phyloP scores from a whole-genome alignment of 1,140 invertebrate genomes.

The Solenopsis fugax region DNA sequence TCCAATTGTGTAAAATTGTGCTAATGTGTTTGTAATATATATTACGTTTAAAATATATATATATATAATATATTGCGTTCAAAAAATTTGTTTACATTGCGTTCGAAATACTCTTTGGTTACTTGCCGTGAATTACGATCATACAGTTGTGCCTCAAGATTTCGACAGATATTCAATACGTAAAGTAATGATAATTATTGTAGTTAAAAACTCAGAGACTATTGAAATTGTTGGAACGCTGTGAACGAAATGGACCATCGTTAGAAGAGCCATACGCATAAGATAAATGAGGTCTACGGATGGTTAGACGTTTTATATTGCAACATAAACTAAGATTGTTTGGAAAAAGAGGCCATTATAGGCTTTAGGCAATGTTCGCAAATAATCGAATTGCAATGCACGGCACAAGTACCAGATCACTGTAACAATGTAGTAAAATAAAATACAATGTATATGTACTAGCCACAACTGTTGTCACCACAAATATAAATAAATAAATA shows the following conservation, averaged over 20 bases:
- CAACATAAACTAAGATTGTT: slow-evolving; percentile 59
- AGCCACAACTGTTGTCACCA: slow-evolving; percentile 82
- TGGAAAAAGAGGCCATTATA: slow-evolving; percentile 56
- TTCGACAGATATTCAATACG: slow-evolving; percentile 72
- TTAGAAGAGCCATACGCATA: slow-evolving; percentile 72
- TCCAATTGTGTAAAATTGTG: slow-evolving; percentile 21
- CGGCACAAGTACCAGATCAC: slow-evolving; percentile 76
- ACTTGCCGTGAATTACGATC: slow-evolving; percentile 47
- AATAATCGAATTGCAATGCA: slow-evolving; percentile 78
- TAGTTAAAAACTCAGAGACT: slow-evolving; percentile 78
- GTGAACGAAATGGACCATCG: slow-evolving; percentile 81
- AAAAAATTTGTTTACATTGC: slow-evolving; percentile 5
- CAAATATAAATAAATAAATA: slow-evolving; percentile 75
- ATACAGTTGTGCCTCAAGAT: slow-evolving; percentile 69
- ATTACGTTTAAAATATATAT: slow-evolving; percentile 21
- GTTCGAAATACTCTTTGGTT: slow-evolving; percentile 49
- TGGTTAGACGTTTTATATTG: slow-evolving; percentile 62
- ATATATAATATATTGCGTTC: neutral
- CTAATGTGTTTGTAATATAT: neutral
- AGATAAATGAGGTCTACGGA: slow-evolving; percentile 50
- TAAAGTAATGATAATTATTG: slow-evolving; percentile 72
- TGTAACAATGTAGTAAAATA: slow-evolving; percentile 69
- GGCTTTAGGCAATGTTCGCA: slow-evolving; percentile 70
- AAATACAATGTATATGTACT: slow-evolving; percentile 76
- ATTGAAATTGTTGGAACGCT: slow-evolving; percentile 78